Evolutionary conservation across 1,140 invertebrate genomes (phyloP).

Genomic region (Apis laboriosa): DNA sequence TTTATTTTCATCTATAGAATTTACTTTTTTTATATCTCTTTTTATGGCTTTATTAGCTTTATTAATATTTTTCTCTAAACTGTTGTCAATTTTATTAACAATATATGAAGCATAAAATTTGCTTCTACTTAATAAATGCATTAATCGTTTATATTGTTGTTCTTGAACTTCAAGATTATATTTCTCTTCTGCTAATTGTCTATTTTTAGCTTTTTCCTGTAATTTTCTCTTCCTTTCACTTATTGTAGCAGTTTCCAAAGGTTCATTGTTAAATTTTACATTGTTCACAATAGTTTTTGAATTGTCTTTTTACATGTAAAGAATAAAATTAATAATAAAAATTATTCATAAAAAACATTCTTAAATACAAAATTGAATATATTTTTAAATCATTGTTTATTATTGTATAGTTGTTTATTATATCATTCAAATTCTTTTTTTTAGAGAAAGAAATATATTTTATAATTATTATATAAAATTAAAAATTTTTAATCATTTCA

Average conservation of each 20-base stretch:
- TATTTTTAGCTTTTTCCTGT: conserved; percentile 9
- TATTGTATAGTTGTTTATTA: background rate
- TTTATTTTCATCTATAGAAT: conserved; percentile 48
- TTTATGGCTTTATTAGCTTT: background rate
- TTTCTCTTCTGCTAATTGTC: conserved; percentile 51
- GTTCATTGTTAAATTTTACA: conserved; percentile 20
- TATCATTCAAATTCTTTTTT: background rate
- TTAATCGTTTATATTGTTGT: conserved; percentile 72
- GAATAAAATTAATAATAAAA: background rate
- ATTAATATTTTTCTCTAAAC: background rate
- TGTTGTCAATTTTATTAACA: conserved; percentile 70
- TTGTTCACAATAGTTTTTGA: background rate
- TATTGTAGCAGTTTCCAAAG: background rate
- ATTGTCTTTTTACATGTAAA: background rate
- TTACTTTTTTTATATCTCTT: background rate
- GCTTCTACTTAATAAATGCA: conserved; percentile 77
- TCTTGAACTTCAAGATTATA: conserved; percentile 65
- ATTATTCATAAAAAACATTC: background rate
- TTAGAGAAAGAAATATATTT: background rate
- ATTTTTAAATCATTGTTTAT: background rate
- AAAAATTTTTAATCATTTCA: background rate
- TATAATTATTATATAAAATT: background rate
- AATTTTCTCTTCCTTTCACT: conserved; percentile 19
- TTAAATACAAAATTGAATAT: background rate
- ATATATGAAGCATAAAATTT: conserved; percentile 78